Evolutionary conservation across 2,888 invertebrate genomes (phyloP).

Genomic region (Cyclophora punctaria): DNA sequence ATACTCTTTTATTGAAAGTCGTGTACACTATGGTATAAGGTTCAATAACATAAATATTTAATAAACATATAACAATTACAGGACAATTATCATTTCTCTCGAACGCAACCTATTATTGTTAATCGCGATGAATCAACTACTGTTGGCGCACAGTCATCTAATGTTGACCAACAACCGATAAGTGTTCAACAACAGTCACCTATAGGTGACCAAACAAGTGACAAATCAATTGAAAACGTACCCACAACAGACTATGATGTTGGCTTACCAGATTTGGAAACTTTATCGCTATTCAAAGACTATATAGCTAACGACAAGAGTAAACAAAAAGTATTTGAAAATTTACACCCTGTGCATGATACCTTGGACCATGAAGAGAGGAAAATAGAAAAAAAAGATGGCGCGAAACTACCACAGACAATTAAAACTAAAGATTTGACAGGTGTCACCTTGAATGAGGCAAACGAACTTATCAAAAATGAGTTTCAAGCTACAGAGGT

Average conservation of each 20-base stretch:
- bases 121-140: too few relatives aligned
- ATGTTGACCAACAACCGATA: too few relatives aligned
- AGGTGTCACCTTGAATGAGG: constrained; percentile 7
- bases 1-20: too few relatives aligned
- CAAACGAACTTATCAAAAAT: constrained; percentile 1
- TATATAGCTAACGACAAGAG: constrained; percentile 40
- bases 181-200: constrained; percentile 46
- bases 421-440: constrained; percentile 9
- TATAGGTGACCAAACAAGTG: constrained; percentile 22
- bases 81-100: too few relatives aligned
- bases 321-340: constrained; percentile 34
- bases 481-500: not conserved
- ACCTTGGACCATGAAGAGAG: constrained; percentile 43
- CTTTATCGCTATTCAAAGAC: constrained; percentile 56
- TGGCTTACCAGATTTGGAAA: constrained; percentile 47
- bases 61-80: too few relatives aligned
- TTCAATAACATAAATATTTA: too few relatives aligned
- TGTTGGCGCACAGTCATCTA: too few relatives aligned
- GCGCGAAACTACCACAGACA: constrained; percentile 31
- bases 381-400: constrained; percentile 61
- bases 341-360: constrained; percentile 58
- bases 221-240: constrained; percentile 19
- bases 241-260: constrained; percentile 18
- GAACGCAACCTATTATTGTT: too few relatives aligned
- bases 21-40: too few relatives aligned